phyloP scores from a whole-genome alignment of 2,797 vertebrate genomes.

The Molossus molossus region DNA sequence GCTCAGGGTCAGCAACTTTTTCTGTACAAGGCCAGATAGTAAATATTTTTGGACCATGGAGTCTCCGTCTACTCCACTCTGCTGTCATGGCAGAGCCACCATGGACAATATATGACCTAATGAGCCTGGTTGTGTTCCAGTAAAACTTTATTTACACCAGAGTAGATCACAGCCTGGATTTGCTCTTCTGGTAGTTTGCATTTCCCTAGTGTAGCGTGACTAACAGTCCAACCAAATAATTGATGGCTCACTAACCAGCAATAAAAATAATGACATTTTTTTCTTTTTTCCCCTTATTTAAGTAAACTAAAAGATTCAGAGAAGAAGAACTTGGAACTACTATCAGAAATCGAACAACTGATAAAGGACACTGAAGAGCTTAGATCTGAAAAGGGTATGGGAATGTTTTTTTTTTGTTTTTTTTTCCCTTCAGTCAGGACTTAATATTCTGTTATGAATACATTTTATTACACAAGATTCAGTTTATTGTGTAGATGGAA shows the following conservation, averaged over 20 bases:
- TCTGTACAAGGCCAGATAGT: neutral
- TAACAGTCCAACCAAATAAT: constrained; percentile 1
- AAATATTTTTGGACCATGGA: neutral
- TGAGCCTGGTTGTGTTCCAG: neutral
- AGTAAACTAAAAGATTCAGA: constrained; percentile 98
- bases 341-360: constrained; percentile 95
- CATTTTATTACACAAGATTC: constrained; percentile 75
- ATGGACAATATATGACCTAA: neutral
- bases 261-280: constrained; percentile 60
- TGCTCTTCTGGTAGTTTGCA: neutral
- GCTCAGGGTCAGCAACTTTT: neutral
- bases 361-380: constrained; percentile 98
- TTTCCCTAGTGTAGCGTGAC: neutral
- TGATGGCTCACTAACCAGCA: neutral
- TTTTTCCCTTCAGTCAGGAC: constrained; percentile 77
- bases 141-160: neutral
- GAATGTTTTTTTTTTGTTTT: constrained; percentile 75
- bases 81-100: neutral
- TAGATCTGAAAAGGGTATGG: constrained; percentile 96
- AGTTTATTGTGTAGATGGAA: constrained; percentile 50
- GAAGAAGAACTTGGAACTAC: constrained; percentile 95
- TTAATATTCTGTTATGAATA: constrained; percentile 72
- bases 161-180: neutral
- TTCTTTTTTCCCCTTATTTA: constrained; percentile 79
- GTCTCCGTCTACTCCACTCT: neutral